These are phyloP conservation scores for Caloenas nicobarica DNA, from an alignment of 2,113 vertebrate species.

Conservation along the genomic window DNA sequence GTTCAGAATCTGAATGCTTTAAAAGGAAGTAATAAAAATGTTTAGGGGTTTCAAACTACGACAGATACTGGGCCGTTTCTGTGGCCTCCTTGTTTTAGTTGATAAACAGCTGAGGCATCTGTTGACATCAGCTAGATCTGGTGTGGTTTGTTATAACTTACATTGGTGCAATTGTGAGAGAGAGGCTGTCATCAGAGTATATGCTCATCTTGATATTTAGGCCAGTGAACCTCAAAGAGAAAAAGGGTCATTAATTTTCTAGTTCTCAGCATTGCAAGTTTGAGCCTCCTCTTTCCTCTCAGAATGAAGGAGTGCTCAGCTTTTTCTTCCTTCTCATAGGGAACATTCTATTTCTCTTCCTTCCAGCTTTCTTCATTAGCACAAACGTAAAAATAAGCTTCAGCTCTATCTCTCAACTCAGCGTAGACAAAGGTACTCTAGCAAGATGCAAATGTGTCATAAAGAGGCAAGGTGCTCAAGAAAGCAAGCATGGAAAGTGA, in stretches of 20 bases:
- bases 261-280: background rate
- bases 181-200: background rate
- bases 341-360: background rate
- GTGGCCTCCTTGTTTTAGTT: background rate
- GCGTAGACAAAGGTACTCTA: background rate
- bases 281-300: background rate
- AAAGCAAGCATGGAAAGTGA: background rate
- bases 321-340: background rate
- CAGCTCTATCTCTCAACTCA: background rate
- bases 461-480: background rate
- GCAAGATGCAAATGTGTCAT: background rate
- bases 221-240: background rate
- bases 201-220: constrained; percentile 1
- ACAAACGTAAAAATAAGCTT: background rate
- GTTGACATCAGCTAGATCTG: background rate
- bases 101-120: background rate
- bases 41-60: background rate
- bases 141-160: background rate
- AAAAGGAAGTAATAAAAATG: background rate
- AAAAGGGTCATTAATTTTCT: constrained; percentile 30
- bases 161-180: background rate
- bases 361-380: background rate
- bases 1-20: background rate
- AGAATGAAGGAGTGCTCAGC: background rate
- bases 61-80: background rate